Evolutionary conservation across 2,888 invertebrate species (phyloP).

Genomic region (Ypsolopha scabrella): DNA sequence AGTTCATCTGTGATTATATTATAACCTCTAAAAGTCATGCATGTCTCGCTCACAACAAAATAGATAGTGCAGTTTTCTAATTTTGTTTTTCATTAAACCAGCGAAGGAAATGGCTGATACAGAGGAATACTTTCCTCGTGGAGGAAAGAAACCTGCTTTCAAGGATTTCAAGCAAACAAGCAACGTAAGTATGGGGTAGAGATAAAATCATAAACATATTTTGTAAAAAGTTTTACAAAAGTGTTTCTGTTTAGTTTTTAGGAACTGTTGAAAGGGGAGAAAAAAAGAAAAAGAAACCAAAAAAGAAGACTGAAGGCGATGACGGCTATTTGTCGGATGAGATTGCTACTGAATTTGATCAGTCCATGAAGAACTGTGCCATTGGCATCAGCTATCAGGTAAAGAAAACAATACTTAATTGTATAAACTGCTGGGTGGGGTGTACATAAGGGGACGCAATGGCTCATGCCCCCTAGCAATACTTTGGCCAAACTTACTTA

Average conservation of each 20-base stretch:
- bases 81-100: background rate
- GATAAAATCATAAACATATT: background rate
- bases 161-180: slow-evolving; percentile 54
- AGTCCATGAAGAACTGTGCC: slow-evolving; percentile 43
- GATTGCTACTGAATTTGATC: slow-evolving; percentile 30
- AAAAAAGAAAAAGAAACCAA: slow-evolving; percentile 43
- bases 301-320: slow-evolving; percentile 46
- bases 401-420: slow-evolving; percentile 1
- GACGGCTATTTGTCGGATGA: slow-evolving; percentile 61
- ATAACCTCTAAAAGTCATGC: slow-evolving; percentile 31
- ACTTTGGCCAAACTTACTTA: no score
- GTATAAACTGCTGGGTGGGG: background rate
- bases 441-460: no score
- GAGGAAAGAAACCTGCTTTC: slow-evolving; percentile 59
- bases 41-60: slow-evolving; percentile 12
- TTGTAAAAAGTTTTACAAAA: background rate
- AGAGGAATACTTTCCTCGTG: slow-evolving; percentile 71
- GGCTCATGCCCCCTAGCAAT: no score
- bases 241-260: slow-evolving; percentile 33
- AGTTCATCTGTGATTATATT: no score
- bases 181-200: slow-evolving; percentile 32
- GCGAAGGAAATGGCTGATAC: slow-evolving; percentile 35
- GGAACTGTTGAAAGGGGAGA: slow-evolving; percentile 50
- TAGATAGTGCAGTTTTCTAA: background rate
- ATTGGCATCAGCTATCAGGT: slow-evolving; percentile 44